phyloP scores from a whole-genome alignment of 2,797 vertebrate species.

The Eulemur coronatus region DNA sequence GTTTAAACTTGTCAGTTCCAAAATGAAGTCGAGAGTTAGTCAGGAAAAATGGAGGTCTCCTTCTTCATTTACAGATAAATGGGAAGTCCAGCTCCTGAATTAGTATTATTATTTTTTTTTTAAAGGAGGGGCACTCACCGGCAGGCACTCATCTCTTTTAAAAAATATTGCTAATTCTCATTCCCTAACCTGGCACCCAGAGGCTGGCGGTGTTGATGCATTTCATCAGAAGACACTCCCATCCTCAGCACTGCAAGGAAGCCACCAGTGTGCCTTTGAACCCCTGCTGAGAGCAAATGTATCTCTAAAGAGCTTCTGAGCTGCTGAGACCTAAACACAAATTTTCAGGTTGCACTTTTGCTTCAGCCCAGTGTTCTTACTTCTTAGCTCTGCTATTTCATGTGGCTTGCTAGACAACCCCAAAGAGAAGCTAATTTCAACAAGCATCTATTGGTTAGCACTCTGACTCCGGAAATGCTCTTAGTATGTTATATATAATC shows the following conservation, averaged over 20 bases:
- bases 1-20: constrained; percentile 67
- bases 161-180: neutral
- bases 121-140: neutral
- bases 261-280: neutral
- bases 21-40: constrained; percentile 45
- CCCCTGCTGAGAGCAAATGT: neutral
- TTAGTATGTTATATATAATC: neutral
- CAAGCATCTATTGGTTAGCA: neutral
- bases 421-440: neutral
- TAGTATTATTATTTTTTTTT: neutral
- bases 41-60: constrained; percentile 47
- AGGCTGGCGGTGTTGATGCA: neutral
- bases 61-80: constrained; percentile 65
- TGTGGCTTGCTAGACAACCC: neutral
- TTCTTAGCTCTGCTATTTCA: neutral
- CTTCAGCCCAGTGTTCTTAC: neutral
- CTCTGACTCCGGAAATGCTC: neutral
- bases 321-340: neutral
- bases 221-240: neutral
- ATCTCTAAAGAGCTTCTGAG: neutral
- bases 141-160: neutral
- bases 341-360: constrained; percentile 9
- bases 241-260: neutral
- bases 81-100: neutral
- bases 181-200: neutral